Evolutionary conservation across 2,888 invertebrate genomes (phyloP).

Genomic region (Lydus trimaculatus): DNA sequence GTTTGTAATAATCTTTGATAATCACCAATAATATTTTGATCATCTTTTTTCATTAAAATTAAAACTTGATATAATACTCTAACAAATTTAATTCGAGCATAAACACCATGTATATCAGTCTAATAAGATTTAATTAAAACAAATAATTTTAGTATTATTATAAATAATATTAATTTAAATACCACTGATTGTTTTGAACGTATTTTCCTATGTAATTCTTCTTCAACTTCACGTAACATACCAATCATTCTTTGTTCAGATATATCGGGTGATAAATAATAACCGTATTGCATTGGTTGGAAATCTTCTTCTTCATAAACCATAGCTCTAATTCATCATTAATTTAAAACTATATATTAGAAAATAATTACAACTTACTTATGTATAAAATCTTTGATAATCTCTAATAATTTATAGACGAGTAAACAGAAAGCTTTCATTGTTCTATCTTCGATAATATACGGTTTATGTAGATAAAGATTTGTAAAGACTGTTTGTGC

Average conservation of each 20-base stretch:
- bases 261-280: slow-evolving; percentile 82
- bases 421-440: slow-evolving; percentile 87
- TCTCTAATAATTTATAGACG: slow-evolving; percentile 87
- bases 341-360: too few species aligned
- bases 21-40: slow-evolving; percentile 71
- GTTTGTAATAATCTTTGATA: slow-evolving; percentile 82
- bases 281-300: slow-evolving; percentile 91
- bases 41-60: slow-evolving; percentile 66
- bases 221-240: slow-evolving; percentile 89
- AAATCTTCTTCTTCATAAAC: slow-evolving; percentile 98
- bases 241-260: slow-evolving; percentile 81
- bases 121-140: slow-evolving; percentile 38
- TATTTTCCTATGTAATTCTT: slow-evolving; percentile 80
- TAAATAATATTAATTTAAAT: background rate
- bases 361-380: slow-evolving; percentile 66
- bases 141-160: background rate
- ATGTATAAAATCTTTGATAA: slow-evolving; percentile 87
- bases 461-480: slow-evolving; percentile 91
- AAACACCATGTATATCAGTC: slow-evolving; percentile 72
- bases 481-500: slow-evolving; percentile 98
- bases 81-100: slow-evolving; percentile 84
- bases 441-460: slow-evolving; percentile 80
- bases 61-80: slow-evolving; percentile 86
- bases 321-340: slow-evolving; percentile 70
- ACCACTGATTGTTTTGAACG: slow-evolving; percentile 60